Evolutionary conservation across 2,888 invertebrate genomes (phyloP), one percentile per base, ranked within the genome.

Genomic region (Andrena bucephala): DNA sequence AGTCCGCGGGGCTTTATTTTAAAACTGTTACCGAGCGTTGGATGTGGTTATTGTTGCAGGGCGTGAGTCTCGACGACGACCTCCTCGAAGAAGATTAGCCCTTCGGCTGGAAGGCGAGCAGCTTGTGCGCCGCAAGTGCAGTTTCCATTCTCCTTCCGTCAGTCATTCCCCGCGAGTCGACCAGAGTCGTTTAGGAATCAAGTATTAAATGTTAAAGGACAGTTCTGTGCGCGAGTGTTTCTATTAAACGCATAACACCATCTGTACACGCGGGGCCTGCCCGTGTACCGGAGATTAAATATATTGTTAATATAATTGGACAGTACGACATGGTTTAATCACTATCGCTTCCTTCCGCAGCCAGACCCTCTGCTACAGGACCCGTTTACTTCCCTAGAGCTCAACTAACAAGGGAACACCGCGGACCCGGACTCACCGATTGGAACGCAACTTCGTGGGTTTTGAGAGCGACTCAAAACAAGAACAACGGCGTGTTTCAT

Each of bases 61-160:
- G 97, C 93, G 95, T 97, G 80, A 97, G 96, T 94, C 94, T 97
- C 90, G 97, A 96, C 91, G 96, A 97, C 91, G 97, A 96, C 91
- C 95, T 97, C 87, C 94, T 96, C 84, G 96, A 96, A 90, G 96
- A 97, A 87, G 94, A 94, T 85, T 94, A 92, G 83, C 85, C 83
- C 68, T 66, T 67, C 67, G 63, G 54, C 67, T 54, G 62, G 69
- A 50, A 67, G 59, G 63, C 77, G 71, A 66, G 66, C 66, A 76
- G n/a, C 20, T 42, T 70, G 72, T 24, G 27, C 57, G 24, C 76
- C 60, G n/a, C 54, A 54, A 71, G 59, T 62, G 50, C 69, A 62
- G 78, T 79, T 81, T 79, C 71, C 85, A 81, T 81, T 84, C 85
- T 77, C 73, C 74, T 75, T 70, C 70, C 77, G 80, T 78, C 77